Base-by-base conservation (phyloP, 2,888 invertebrate genomes). In the Theretra japonica region DNA sequence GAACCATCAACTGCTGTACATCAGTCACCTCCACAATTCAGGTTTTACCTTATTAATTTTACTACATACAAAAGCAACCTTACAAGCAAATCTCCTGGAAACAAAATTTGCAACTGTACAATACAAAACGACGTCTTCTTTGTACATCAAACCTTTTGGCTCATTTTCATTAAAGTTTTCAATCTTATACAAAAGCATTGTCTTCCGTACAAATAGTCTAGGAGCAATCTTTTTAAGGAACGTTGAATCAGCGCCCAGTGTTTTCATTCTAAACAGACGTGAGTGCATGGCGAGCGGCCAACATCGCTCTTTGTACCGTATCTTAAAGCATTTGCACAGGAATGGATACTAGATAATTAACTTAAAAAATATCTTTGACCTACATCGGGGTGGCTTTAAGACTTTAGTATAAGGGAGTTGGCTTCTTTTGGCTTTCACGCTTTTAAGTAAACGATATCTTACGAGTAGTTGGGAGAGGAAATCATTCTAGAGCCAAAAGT, bases 211-310 rank as follows among this genome's bases (percentile, higher is more conserved):
- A 80, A 86, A 85, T 79, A 78, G 82, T 81, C 80, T 79, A 80
- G 75, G 76, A 83, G 83, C 88, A 87, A 88, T 88, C 86, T 87
- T 82, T 84, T 82, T 83, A 83, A 76, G 79, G 80, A 81, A 81
- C 80, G 82, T 83, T 81, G 80, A 82, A 82, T 84, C 82, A 80
- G 79, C 83, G 78, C 82, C 80, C 74, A 75, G 73, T 82, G 82
- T 84, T 84, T 81, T 79, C 81, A 83, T 84, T 85, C 80, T 81
- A 85, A 86, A 79, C 83, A 83, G 80, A 78, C 75, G 53, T 33
- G 25, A 70, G 60, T 23, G 69, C 70, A 73, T 76, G 78, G 78
- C 77, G 57, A 25, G 68, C 73, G 72, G 75, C 76, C 76, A 78
- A 75, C 69, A 74, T 71, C 62, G 58, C 69, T 50, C 62, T 75